These are phyloP conservation scores for Entosphenus tridentatus DNA, from an alignment of 2,113 vertebrate genomes.

Conservation along the genomic window DNA sequence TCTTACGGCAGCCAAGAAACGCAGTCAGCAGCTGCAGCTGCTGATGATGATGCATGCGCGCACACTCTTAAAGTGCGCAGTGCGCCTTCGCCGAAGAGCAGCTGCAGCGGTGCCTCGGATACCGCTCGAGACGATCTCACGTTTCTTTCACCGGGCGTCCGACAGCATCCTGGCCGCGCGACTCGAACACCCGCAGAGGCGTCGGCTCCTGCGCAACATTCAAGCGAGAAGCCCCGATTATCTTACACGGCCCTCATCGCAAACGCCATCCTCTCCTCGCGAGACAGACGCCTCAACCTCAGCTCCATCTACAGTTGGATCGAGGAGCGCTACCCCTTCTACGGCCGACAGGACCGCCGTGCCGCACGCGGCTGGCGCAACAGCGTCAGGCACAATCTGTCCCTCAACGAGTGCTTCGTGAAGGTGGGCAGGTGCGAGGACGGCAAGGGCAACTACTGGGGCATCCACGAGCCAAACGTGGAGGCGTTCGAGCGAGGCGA, in stretches of 20 bases:
- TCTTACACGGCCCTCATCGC: slow-evolving; percentile 26
- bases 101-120: too few species aligned
- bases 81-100: too few species aligned
- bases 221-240: slow-evolving; percentile 16
- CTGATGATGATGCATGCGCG: too few species aligned
- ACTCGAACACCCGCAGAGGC: too few species aligned
- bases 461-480: slow-evolving; percentile 18
- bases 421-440: slow-evolving; percentile 21
- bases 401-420: slow-evolving; percentile 23
- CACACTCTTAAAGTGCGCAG: too few species aligned
- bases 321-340: slow-evolving; percentile 23
- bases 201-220: too few species aligned
- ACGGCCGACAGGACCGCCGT: slow-evolving; percentile 13
- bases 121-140: too few species aligned
- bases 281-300: slow-evolving; percentile 22
- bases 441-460: slow-evolving; percentile 23
- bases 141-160: too few species aligned
- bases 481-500: slow-evolving; percentile 17
- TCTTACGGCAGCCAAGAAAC: too few species aligned
- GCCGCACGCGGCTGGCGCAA: slow-evolving; percentile 18
- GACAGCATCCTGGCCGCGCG: too few species aligned
- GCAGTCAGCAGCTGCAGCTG: too few species aligned
- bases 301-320: slow-evolving; percentile 25
- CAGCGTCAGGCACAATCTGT: slow-evolving; percentile 19
- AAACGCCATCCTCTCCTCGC: slow-evolving; percentile 24